Conservation (phyloP, 2,888 invertebrate species). For the Acholoe squamosa region DNA sequence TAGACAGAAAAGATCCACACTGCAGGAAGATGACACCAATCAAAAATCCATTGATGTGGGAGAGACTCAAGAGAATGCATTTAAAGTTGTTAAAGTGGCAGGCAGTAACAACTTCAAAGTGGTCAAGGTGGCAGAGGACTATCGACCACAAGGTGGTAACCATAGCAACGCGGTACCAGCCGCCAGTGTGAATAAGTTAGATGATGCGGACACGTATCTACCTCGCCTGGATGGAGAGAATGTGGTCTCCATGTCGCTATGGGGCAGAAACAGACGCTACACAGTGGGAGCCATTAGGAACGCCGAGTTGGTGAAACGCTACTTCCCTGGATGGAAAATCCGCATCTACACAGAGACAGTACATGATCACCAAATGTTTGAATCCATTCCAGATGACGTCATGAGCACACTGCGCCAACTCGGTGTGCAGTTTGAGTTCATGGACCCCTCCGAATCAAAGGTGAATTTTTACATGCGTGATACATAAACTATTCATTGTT, state of each 20-base stretch:
- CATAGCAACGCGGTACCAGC: background rate
- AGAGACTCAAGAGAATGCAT: slow-evolving; percentile 24
- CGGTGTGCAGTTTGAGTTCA: slow-evolving; percentile 68
- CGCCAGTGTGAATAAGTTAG: background rate
- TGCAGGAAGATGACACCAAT: background rate
- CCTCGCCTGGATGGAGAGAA: slow-evolving; percentile 42
- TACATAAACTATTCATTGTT: no score
- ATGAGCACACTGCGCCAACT: slow-evolving; percentile 65
- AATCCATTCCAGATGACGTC: slow-evolving; percentile 66
- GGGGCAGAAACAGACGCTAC: slow-evolving; percentile 66
- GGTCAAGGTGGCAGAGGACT: background rate
- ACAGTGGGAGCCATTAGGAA: slow-evolving; percentile 69
- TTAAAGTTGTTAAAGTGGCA: slow-evolving; percentile 28
- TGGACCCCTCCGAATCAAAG: slow-evolving; percentile 58
- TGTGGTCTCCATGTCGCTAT: slow-evolving; percentile 69
- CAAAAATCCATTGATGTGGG: background rate
- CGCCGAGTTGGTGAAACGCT: slow-evolving; percentile 67
- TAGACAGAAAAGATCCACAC: background rate
- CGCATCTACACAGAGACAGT: slow-evolving; percentile 69
- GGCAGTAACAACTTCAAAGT: slow-evolving; percentile 50
- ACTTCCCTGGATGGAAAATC: slow-evolving; percentile 72
- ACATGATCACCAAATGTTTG: slow-evolving; percentile 5
- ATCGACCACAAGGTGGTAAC: background rate
- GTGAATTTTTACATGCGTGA: no score
- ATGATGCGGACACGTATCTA: background rate